phyloP scores from a whole-genome alignment of 2,888 invertebrate species.

The Caenorhabditis sulstoni region DNA sequence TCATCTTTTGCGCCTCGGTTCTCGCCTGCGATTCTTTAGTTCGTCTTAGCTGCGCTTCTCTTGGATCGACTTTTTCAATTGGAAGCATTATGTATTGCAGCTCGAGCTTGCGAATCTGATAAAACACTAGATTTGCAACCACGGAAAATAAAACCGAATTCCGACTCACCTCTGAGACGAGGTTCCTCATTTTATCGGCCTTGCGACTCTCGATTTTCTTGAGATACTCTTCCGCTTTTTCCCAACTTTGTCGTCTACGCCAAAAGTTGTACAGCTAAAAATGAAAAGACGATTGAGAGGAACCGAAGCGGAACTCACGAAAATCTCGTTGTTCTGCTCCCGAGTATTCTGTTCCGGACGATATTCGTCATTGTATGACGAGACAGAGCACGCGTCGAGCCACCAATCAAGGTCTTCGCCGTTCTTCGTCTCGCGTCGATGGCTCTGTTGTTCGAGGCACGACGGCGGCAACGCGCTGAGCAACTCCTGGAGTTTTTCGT shows the following conservation, averaged over 20 bases:
- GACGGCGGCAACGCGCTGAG: neutral
- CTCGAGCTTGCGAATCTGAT: conserved; percentile 24
- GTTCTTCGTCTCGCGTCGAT: neutral
- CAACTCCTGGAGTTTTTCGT: conserved; percentile 6
- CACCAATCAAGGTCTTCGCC: conserved; percentile 11
- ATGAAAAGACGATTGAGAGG: neutral
- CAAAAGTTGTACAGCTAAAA: conserved; percentile 47
- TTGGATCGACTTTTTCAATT: conserved; percentile 5
- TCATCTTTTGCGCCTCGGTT: no score
- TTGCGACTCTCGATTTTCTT: conserved; percentile 31
- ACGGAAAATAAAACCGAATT: no score
- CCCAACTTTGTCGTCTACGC: conserved; percentile 9
- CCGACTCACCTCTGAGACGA: conserved; percentile 20
- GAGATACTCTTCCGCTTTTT: conserved; percentile 17
- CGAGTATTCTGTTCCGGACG: neutral
- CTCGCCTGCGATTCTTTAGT: neutral
- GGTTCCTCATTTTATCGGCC: conserved; percentile 14
- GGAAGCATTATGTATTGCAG: conserved; percentile 4
- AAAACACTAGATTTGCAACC: neutral
- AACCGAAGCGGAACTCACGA: conserved; percentile 9
- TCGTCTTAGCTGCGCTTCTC: conserved; percentile 14
- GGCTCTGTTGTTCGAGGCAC: neutral
- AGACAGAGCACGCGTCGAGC: neutral
- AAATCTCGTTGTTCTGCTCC: conserved; percentile 9
- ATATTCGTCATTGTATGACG: neutral